phyloP scores from a whole-genome alignment of 1,140 invertebrate species.

The Lepidurus packardi region DNA sequence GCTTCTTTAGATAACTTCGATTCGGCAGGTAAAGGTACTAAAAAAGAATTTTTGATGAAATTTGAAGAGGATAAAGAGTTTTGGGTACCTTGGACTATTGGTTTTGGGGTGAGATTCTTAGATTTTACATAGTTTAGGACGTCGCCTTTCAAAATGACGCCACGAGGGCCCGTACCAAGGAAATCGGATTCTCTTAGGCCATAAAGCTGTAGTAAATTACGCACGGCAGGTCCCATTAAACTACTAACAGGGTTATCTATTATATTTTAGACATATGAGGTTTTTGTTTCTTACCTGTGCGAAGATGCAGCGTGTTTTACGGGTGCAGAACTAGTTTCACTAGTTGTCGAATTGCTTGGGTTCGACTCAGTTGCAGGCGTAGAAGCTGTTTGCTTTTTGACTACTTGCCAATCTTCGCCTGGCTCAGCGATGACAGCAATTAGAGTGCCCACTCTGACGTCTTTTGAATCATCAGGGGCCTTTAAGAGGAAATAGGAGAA shows the following conservation, averaged over 20 bases:
- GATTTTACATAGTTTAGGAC: constrained; percentile 53
- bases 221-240: constrained; percentile 56
- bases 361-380: constrained; percentile 24
- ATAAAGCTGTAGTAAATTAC: constrained; percentile 56
- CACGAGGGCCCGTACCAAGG: constrained; percentile 53
- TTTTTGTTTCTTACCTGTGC: not conserved
- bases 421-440: constrained; percentile 83
- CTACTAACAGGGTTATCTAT: constrained; percentile 28
- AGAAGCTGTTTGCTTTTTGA: constrained; percentile 41
- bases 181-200: constrained; percentile 49
- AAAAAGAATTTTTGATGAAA: not conserved
- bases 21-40: constrained; percentile 39
- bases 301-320: not conserved
- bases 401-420: constrained; percentile 63
- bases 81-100: constrained; percentile 39
- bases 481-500: constrained; percentile 36
- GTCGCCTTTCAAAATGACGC: constrained; percentile 59
- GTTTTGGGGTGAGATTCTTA: constrained; percentile 51
- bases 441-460: constrained; percentile 75
- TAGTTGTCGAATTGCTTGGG: constrained; percentile 16
- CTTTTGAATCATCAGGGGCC: constrained; percentile 68
- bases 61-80: constrained; percentile 8
- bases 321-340: constrained; percentile 19
- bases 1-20: constrained; percentile 23
- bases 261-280: not conserved